phyloP scores from a whole-genome alignment of 2,113 vertebrate genomes.

The Pleuronectes platessa region DNA sequence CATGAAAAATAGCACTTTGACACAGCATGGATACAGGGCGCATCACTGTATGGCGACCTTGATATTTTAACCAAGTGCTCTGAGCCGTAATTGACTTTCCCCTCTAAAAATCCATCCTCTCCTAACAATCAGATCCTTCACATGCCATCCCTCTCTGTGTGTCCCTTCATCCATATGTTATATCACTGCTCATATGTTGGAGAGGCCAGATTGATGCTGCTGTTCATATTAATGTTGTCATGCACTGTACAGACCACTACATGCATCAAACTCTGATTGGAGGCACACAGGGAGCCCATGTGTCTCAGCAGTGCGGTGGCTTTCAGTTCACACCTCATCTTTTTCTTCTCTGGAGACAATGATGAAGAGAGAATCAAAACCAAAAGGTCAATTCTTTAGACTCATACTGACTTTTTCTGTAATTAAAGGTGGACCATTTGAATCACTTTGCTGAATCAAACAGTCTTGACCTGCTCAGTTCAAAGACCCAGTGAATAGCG shows the following conservation, averaged over 20 bases:
- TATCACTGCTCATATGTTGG: slow-evolving; percentile 52
- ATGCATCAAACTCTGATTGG: slow-evolving; percentile 50
- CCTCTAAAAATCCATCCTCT: slow-evolving; percentile 69
- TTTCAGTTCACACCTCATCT: background rate
- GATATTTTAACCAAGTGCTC: slow-evolving; percentile 79
- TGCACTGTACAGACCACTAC: slow-evolving; percentile 45
- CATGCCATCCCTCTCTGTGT: slow-evolving; percentile 6
- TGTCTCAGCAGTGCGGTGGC: slow-evolving; percentile 4
- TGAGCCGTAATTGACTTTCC: slow-evolving; percentile 72
- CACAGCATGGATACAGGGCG: slow-evolving; percentile 58
- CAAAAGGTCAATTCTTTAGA: background rate
- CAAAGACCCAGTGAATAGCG: background rate
- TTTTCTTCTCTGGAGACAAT: slow-evolving; percentile 6
- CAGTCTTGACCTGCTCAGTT: background rate
- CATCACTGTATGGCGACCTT: slow-evolving; percentile 69
- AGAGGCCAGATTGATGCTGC: slow-evolving; percentile 62
- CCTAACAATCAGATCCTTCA: slow-evolving; percentile 61
- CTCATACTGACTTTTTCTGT: background rate
- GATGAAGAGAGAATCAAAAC: background rate
- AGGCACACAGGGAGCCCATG: slow-evolving; percentile 1
- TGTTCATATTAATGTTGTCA: slow-evolving; percentile 65
- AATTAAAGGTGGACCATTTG: background rate
- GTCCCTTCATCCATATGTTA: slow-evolving; percentile 44
- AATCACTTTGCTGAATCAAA: slow-evolving; percentile 4
- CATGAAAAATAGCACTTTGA: slow-evolving; percentile 80